Conservation (phyloP, 2,797 vertebrate species). For the Phalanger gymnotis region DNA sequence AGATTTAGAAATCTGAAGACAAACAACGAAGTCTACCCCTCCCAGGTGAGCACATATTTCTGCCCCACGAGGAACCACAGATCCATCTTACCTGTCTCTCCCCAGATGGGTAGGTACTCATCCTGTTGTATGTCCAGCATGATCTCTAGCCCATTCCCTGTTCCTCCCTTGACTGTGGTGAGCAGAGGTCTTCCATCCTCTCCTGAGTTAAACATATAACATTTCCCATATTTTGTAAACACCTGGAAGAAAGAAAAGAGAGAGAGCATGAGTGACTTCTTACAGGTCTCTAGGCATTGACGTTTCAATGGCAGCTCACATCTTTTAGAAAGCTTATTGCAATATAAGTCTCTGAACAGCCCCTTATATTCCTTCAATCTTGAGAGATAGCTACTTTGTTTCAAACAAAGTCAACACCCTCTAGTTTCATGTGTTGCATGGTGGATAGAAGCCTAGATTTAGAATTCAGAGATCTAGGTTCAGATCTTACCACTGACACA, state of each 20-base stretch:
- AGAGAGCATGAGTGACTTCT: conserved; percentile 62
- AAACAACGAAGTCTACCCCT: background rate
- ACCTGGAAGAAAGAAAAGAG: conserved; percentile 85
- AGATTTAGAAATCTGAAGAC: background rate
- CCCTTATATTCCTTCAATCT: background rate
- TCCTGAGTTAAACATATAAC: conserved; percentile 98
- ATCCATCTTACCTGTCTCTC: conserved; percentile 91
- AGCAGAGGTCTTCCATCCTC: conserved; percentile 95
- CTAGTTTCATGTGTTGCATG: background rate
- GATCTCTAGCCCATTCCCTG: conserved; percentile 97
- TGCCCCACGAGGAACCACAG: background rate
- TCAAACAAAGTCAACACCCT: background rate
- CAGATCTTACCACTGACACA: background rate
- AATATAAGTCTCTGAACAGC: background rate
- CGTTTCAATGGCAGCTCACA: fast-evolving
- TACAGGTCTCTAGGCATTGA: background rate
- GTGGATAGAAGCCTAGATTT: background rate
- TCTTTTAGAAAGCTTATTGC: background rate
- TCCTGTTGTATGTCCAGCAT: conserved; percentile 99
- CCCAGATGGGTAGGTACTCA: conserved; percentile 98
- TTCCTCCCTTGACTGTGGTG: conserved; percentile 98
- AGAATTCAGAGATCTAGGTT: background rate
- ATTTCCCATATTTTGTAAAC: conserved; percentile 99
- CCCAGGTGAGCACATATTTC: background rate
- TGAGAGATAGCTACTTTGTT: background rate